Evolutionary conservation across 2,797 vertebrate species (phyloP), one percentile per base, ranked within the genome.

Genomic region (Acipenser transmontanus): DNA sequence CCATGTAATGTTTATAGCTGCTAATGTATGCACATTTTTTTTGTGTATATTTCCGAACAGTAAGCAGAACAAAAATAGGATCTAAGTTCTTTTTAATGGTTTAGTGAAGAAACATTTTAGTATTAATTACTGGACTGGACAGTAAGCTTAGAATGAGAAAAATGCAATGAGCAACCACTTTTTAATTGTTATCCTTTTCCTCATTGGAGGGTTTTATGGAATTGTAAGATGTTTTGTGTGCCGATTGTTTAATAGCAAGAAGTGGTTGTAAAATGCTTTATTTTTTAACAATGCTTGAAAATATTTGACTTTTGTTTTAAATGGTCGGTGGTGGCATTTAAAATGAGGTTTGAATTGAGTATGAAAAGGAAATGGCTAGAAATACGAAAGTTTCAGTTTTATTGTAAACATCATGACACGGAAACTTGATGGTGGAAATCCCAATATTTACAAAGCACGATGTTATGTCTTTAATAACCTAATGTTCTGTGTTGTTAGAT

Each of bases 1-100:
- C 87, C 87, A 84, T 93, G 93, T 97, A 85, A 94, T 91, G 93
- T 94, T 93, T 93, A 90, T 94, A 94, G 93, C 94, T 94, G 93
- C 94, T 95, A 88, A 88, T 87, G 90, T 93, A 93, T 94, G 94
- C 95, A 96, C 95, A 94, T 93, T 93, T 94, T 93, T 94, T 90
- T 90, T 91, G 94, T 95, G 91, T 95, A 93, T 97, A 94, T 96
- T 94, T 93, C 92, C 91, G 93, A 94, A 95, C 93, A 93, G 93
- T 92, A 92, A 94, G 91, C 90, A 83, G 87, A 91, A 82, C 84
- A 87, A 87, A 34, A 90, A 89, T 77, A 83, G 90, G 89, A 89
- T 88, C 84, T 76, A 81, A 82, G 90, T 93, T 92, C 89, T 93
- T 94, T 94, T 91, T 91, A 92, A 93, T 84, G 92, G 92, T 94